Evolutionary conservation across 2,113 vertebrate species (phyloP).

Genomic region (Glaucomys volans): DNA sequence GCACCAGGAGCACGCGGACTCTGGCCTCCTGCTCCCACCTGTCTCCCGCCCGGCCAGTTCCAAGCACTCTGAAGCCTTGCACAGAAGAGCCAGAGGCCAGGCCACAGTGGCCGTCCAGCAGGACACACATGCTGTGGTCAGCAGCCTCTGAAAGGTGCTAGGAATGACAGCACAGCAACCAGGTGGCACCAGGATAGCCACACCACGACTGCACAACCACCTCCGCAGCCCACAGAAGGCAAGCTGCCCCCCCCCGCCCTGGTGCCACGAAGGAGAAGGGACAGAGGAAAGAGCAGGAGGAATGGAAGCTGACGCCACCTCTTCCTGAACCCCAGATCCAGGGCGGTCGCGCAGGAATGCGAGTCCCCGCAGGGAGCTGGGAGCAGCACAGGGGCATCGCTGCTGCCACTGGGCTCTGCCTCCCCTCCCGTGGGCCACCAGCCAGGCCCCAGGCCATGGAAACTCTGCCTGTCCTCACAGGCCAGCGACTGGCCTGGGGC

Average conservation of each 20-base stretch:
- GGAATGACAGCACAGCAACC: accelerated
- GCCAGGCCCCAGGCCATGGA: not conserved
- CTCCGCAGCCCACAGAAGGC: not conserved
- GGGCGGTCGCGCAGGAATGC: not conserved
- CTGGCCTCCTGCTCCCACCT: not conserved
- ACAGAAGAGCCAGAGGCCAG: not conserved
- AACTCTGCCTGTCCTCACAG: not conserved
- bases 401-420: too few relatives aligned
- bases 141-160: accelerated
- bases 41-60: not conserved
- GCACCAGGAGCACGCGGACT: accelerated
- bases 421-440: not conserved
- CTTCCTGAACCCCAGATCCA: not conserved
- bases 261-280: not conserved
- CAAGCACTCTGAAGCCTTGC: accelerated
- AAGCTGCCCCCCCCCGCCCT: not conserved
- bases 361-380: too few relatives aligned
- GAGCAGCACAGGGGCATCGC: too few relatives aligned
- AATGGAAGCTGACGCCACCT: not conserved
- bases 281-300: not conserved
- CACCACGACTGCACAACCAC: accelerated
- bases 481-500: not conserved
- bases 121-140: not conserved
- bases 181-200: accelerated
- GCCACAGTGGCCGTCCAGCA: accelerated